These are phyloP conservation scores for Acholoe squamosa DNA, from an alignment of 2,888 invertebrate species.

Conservation along the genomic window DNA sequence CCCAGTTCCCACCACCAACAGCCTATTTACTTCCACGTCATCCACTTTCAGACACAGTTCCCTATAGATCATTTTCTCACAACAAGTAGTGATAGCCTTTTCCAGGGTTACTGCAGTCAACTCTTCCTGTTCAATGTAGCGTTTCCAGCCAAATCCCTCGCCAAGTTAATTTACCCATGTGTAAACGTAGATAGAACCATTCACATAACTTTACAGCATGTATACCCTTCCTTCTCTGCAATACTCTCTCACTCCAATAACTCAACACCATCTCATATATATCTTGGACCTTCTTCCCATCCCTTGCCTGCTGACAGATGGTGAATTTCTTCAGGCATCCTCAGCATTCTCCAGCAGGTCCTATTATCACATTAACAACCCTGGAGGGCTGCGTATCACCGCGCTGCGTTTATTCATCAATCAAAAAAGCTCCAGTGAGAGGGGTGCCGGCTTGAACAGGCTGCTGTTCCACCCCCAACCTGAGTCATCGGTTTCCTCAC, in stretches of 20 bases:
- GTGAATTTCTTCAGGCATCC: not conserved
- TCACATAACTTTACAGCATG: not conserved
- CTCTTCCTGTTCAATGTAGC: too few species aligned
- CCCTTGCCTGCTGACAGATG: not conserved
- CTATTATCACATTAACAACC: conserved; percentile 30
- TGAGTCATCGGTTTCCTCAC: conserved; percentile 12
- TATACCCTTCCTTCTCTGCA: not conserved
- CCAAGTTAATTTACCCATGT: too few species aligned
- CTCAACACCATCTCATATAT: not conserved
- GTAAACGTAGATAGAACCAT: too few species aligned
- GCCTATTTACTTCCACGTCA: not conserved
- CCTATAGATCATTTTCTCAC: too few species aligned
- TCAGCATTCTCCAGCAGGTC: not conserved
- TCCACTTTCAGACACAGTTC: too few species aligned
- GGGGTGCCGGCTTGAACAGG: not conserved
- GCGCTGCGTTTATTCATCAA: conserved; percentile 37
- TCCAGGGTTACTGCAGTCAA: too few species aligned
- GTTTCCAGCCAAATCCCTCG: too few species aligned
- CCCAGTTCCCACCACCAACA: not conserved
- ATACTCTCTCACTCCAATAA: not conserved
- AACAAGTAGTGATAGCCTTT: too few species aligned
- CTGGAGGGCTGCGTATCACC: conserved; percentile 11
- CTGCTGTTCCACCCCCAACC: conserved; percentile 11
- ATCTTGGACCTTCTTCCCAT: not conserved
- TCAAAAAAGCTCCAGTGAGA: not conserved